Evolutionary conservation across 2,113 vertebrate species (phyloP).

Genomic region (Recurvirostra avosetta): DNA sequence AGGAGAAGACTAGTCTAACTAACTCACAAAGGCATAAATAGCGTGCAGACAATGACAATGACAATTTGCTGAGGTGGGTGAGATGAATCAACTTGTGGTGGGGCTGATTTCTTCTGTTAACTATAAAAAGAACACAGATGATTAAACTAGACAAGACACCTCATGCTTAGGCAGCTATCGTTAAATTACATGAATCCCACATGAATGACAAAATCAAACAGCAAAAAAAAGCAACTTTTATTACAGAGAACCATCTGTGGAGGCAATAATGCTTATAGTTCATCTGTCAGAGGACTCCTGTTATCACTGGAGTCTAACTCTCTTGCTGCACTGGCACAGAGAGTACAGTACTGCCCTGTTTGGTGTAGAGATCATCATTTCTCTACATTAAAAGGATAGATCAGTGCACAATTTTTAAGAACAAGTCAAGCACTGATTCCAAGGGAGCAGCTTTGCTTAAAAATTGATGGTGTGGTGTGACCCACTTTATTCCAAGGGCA

Average conservation of each 20-base stretch:
- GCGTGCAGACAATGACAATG: background rate
- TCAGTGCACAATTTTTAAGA: background rate
- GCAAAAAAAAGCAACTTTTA: background rate
- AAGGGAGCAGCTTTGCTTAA: background rate
- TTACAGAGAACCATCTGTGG: background rate
- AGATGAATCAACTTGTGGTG: slow-evolving; percentile 4
- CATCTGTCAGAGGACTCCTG: background rate
- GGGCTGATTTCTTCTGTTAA: background rate
- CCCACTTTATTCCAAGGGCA: background rate
- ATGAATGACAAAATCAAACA: background rate
- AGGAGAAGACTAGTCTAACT: background rate
- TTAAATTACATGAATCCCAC: background rate
- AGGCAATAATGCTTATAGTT: background rate
- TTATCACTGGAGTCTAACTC: background rate
- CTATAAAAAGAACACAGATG: background rate
- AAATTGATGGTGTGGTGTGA: background rate
- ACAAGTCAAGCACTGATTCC: background rate
- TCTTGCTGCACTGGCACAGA: background rate
- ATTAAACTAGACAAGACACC: background rate
- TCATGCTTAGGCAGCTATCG: background rate
- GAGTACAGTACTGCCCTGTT: background rate
- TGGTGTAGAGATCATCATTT: background rate
- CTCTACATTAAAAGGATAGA: background rate
- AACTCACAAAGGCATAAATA: background rate
- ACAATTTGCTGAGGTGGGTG: slow-evolving; percentile 6